These are phyloP conservation scores for Eupelmus urozonus DNA, from an alignment of 2,888 invertebrate species.

Conservation along the genomic window DNA sequence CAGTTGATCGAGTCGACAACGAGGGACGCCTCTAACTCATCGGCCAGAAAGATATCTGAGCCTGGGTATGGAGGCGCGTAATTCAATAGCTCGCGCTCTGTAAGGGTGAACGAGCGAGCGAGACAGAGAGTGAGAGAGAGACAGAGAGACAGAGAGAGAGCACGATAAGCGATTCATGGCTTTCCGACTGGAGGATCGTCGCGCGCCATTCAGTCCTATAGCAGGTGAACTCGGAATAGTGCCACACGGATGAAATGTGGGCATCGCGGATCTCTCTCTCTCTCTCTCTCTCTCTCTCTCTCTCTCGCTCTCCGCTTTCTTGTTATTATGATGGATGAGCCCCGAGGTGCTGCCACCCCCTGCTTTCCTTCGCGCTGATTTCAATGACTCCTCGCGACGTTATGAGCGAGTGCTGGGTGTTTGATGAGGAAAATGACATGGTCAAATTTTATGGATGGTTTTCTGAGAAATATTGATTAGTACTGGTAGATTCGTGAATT, in stretches of 20 bases:
- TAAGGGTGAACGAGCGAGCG: conserved; percentile 4
- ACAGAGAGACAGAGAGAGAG: conserved; percentile 3
- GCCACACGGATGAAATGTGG: conserved; percentile 50
- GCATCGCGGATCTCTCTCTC: too few relatives aligned
- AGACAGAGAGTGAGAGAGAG: conserved; percentile 23
- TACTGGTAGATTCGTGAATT: too few relatives aligned
- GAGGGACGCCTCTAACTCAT: conserved; percentile 28
- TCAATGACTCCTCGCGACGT: conserved; percentile 40
- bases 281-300: too few relatives aligned
- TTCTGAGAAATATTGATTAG: too few relatives aligned
- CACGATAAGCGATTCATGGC: conserved; percentile 61
- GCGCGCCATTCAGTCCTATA: conserved; percentile 23
- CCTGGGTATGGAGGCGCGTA: conserved; percentile 31
- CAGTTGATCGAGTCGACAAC: conserved; percentile 29
- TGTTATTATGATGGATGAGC: conserved; percentile 56
- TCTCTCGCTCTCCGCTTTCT: conserved; percentile 10
- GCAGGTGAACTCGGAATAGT: conserved; percentile 37
- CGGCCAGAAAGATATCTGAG: conserved; percentile 54
- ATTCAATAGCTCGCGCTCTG: conserved; percentile 53
- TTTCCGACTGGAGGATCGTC: conserved; percentile 54
- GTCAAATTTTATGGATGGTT: too few relatives aligned
- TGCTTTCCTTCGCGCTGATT: conserved; percentile 24
- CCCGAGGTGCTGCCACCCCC: background rate
- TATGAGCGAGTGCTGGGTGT: too few relatives aligned
- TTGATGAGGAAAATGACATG: too few relatives aligned